A percentile compares a stretch with the other conserved stretches of the same genome.
phyloP scores from a whole-genome alignment of 2,888 invertebrate species.

The Agrenia bidenticulata region DNA sequence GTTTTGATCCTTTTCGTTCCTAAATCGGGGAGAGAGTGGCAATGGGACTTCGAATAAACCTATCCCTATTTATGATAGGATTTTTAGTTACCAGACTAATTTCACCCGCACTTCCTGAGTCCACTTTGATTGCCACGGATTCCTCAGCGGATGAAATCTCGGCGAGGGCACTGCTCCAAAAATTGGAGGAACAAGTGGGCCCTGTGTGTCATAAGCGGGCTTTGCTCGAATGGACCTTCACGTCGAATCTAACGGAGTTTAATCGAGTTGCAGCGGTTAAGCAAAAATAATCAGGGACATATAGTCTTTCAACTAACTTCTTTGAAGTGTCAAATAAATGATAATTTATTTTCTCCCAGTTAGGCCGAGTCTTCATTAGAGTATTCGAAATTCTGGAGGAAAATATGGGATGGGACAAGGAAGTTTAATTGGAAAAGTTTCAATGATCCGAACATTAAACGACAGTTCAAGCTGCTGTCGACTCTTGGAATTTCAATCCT shows the following conservation, averaged over 20 bases:
- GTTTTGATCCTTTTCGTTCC: no score
- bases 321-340: no score
- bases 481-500: constrained; percentile 71
- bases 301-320: no score
- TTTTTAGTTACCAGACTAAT: no score
- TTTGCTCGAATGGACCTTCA: constrained; percentile 39
- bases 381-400: constrained; percentile 67
- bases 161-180: constrained; percentile 37
- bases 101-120: no score
- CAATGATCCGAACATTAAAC: constrained; percentile 66
- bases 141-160: constrained; percentile 2
- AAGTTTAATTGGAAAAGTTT: constrained; percentile 70
- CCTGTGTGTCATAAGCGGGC: constrained; percentile 38
- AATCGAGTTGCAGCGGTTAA: constrained; percentile 19
- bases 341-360: background rate
- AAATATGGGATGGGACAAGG: constrained; percentile 68
- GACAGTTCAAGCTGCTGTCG: constrained; percentile 71
- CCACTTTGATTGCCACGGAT: no score
- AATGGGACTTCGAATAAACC: no score
- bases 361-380: constrained; percentile 34
- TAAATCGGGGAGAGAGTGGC: no score
- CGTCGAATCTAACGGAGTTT: constrained; percentile 39
- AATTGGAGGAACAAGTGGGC: constrained; percentile 38
- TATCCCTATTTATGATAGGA: no score
- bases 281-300: no score